Conservation (phyloP, 2,888 invertebrate genomes). For the Heteromurus nitidus region DNA sequence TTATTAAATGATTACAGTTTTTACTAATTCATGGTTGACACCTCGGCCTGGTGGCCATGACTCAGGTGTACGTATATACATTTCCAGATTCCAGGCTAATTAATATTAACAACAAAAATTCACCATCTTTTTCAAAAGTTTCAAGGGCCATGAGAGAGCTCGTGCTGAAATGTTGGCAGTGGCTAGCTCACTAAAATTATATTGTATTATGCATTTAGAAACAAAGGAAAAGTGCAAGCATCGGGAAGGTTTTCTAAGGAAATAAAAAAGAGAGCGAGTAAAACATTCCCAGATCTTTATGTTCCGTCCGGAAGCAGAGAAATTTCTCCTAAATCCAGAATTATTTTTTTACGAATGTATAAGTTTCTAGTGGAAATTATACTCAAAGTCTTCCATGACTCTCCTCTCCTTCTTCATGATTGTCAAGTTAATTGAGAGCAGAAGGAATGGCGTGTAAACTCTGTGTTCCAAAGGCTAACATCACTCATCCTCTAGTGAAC, state of each 20-base stretch:
- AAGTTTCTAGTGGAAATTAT: too few relatives aligned
- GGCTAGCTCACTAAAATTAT: neutral
- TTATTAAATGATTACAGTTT: neutral
- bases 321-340: neutral
- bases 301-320: neutral
- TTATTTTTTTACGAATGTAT: neutral
- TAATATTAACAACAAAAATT: neutral
- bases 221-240: conserved; percentile 7
- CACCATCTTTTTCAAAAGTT: neutral
- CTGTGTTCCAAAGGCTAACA: too few relatives aligned
- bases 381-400: too few relatives aligned
- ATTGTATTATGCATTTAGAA: conserved; percentile 13
- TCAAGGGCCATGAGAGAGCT: neutral
- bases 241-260: neutral
- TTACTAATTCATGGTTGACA: too few relatives aligned
- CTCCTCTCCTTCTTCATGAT: neutral
- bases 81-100: neutral
- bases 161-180: conserved; percentile 22
- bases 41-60: too few relatives aligned
- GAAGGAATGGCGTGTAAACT: too few relatives aligned
- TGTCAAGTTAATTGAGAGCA: too few relatives aligned
- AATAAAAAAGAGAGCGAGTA: neutral
- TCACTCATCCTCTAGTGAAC: too few relatives aligned
- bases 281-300: too few relatives aligned
- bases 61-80: neutral